Conservation (phyloP, 2,888 invertebrate genomes). For the Phragmatobia fuliginosa region DNA sequence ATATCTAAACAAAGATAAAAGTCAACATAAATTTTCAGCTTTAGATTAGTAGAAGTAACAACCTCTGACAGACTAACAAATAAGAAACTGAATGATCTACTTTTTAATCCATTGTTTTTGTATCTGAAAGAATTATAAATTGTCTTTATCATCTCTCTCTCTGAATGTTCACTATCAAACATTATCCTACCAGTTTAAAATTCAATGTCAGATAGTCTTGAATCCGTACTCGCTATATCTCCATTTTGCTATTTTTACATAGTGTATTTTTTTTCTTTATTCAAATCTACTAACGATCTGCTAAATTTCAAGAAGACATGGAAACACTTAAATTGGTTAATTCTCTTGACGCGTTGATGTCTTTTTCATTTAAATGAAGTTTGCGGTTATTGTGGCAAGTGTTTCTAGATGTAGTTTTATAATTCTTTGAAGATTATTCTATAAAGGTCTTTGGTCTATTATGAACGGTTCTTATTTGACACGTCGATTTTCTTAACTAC, state of each 20-base stretch:
- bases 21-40: too few relatives aligned
- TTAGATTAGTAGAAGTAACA: too few relatives aligned
- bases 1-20: too few relatives aligned
- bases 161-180: not conserved
- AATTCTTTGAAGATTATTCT: not conserved
- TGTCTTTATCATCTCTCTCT: not conserved
- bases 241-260: not conserved
- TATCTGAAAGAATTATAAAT: not conserved
- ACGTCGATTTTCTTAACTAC: not conserved
- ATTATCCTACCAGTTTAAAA: not conserved
- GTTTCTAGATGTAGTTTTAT: not conserved
- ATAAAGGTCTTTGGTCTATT: too few relatives aligned
- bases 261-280: not conserved
- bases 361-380: constrained; percentile 24
- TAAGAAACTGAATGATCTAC: not conserved
- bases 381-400: not conserved
- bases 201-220: not conserved
- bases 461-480: too few relatives aligned
- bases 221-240: not conserved
- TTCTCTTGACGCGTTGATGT: constrained; percentile 44
- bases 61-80: not conserved
- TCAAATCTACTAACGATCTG: not conserved
- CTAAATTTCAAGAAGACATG: not conserved
- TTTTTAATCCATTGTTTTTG: not conserved
- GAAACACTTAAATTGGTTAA: not conserved